Base-by-base conservation (phyloP, 2,888 invertebrate species). In the Xestobium rufovillosum region DNA sequence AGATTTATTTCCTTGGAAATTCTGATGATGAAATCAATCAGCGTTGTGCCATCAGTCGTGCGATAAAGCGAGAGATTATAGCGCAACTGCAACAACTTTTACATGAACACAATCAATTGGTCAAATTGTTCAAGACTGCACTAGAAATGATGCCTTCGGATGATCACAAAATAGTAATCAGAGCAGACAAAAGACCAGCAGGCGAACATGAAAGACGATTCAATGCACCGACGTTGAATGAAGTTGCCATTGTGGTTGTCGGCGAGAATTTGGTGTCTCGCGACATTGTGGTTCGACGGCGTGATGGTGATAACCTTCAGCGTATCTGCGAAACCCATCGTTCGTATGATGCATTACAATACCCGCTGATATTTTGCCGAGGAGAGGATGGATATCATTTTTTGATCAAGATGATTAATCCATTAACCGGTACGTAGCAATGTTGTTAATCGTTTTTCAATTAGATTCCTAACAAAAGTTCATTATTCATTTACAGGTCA, bases 221-320 rank as follows among this genome's bases (percentile, higher is more conserved):
- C 42, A 59, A 59, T 49, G 58, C 55, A 29, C 56, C 56, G 31
- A 53, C 51, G 23, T 46, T 56, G 14, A 44, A 58, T 49, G 57
- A 60, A 51, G 56, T 59, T 29, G 55, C 53, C n/a, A 47, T 57
- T 34, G 42, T 57, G 4, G 49, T 59, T 26, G 55, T 56, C 44
- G 56, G 52, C 14, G 49, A 58, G 35, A 32, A 52, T 25, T 44
- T 51, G 31, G 50, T 52, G 43, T 34, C 35, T 32, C 48, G 57
- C 27, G 53, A 57, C 47, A 57, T 64, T 42, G 48, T 58, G 15
- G 34, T 55, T 23, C 38, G 38, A 26, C 48, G 45, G 14, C 26
- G 44, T 6, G 33, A 43, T n/a, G n/a, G n/a, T 39, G 33, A 26
- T 41, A 31, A 38, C 26, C 34, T 54, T 10, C 47, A 50, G 30